phyloP scores from a whole-genome alignment of 2,113 vertebrate species.

The Elephantulus edwardii region DNA sequence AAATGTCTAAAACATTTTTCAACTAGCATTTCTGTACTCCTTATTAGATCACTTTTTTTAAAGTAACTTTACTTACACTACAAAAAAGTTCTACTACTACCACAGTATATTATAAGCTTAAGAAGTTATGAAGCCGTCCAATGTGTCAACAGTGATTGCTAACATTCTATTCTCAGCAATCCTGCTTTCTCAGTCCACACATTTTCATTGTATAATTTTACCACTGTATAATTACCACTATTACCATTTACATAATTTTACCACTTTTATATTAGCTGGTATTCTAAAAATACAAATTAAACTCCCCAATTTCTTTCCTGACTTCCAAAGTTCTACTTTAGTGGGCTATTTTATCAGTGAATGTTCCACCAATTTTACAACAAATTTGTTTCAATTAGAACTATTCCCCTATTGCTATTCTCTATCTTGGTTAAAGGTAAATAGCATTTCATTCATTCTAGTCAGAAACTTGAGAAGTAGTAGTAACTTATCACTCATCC shows the following conservation, averaged over 20 bases:
- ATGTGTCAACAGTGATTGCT: neutral
- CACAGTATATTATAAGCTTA: neutral
- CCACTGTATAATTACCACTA: too few species aligned
- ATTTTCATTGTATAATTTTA: neutral
- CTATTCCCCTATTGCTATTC: neutral
- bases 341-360: neutral
- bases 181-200: neutral
- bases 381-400: neutral
- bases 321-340: slow-evolving; percentile 42
- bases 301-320: neutral
- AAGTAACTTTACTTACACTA: slow-evolving; percentile 7
- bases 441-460: neutral
- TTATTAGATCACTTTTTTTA: neutral
- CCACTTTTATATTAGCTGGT: neutral
- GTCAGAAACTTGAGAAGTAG: neutral
- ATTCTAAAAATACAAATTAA: neutral
- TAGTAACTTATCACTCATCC: neutral
- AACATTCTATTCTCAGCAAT: neutral
- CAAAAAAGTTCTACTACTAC: neutral
- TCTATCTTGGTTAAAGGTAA: neutral
- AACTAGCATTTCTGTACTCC: slow-evolving; percentile 18
- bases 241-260: neutral
- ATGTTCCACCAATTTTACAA: neutral
- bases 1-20: neutral
- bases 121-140: neutral